Percentiles rank a stretch among this genome's conserved stretches.
Conservation (phyloP, 2,797 vertebrate genomes). For the Myoxocephalus aenaeus region DNA sequence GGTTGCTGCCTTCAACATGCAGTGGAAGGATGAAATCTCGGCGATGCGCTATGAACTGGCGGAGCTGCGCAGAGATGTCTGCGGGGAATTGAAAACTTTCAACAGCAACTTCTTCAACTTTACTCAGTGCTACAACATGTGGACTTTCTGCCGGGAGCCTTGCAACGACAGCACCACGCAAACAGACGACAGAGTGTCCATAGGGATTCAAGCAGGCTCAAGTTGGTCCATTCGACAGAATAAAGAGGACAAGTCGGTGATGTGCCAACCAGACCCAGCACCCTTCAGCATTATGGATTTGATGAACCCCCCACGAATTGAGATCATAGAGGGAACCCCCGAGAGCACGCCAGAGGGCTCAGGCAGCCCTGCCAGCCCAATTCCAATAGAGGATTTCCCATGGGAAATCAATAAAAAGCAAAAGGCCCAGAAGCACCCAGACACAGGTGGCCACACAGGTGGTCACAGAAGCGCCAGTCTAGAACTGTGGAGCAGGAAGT, state of each 20-base stretch:
- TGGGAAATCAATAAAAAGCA: slow-evolving; percentile 84
- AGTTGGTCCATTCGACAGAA: slow-evolving; percentile 83
- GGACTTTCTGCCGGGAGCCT: slow-evolving; percentile 86
- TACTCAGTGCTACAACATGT: slow-evolving; percentile 90
- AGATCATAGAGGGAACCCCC: slow-evolving; percentile 84
- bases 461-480: slow-evolving; percentile 87
- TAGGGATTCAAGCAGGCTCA: slow-evolving; percentile 86
- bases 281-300: slow-evolving; percentile 86
- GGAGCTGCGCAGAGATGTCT: slow-evolving; percentile 86
- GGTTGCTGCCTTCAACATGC: slow-evolving; percentile 88
- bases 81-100: slow-evolving; percentile 87
- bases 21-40: slow-evolving; percentile 89
- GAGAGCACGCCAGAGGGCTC: slow-evolving; percentile 84
- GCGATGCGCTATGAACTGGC: slow-evolving; percentile 89
- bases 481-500: slow-evolving; percentile 89
- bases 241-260: slow-evolving; percentile 86
- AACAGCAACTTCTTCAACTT: slow-evolving; percentile 91
- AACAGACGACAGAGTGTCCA: slow-evolving; percentile 83
- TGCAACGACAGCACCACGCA: slow-evolving; percentile 82
- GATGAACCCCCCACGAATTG: slow-evolving; percentile 84
- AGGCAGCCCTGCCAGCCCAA: slow-evolving; percentile 84
- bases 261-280: slow-evolving; percentile 87
- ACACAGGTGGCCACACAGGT: slow-evolving; percentile 77
- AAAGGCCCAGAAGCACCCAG: slow-evolving; percentile 74
- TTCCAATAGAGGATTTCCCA: slow-evolving; percentile 83